Evolutionary conservation across 2,888 invertebrate genomes (phyloP).

Genomic region (Adelognathus sp.): DNA sequence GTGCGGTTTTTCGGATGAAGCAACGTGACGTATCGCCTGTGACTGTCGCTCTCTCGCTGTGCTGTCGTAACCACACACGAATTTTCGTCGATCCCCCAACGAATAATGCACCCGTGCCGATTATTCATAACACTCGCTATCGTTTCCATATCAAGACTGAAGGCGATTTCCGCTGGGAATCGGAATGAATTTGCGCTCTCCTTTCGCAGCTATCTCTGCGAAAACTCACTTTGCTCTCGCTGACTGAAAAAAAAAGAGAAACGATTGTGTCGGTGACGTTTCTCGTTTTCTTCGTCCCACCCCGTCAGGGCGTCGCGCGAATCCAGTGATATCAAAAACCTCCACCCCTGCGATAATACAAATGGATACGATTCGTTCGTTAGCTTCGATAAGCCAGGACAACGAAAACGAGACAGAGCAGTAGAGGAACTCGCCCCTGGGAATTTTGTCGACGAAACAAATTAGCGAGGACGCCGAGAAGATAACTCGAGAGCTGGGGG

Average conservation of each 20-base stretch:
- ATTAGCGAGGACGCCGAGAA: constrained; percentile 18
- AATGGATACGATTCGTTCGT: constrained; percentile 53
- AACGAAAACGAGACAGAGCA: constrained; percentile 39
- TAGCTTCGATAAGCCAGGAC: constrained; percentile 44
- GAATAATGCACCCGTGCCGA: constrained; percentile 71
- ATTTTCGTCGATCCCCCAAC: constrained; percentile 6
- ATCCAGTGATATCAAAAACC: constrained; percentile 11
- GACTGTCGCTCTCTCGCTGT: constrained; percentile 9
- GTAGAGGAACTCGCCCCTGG: constrained; percentile 7
- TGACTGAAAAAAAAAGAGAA: constrained; percentile 26
- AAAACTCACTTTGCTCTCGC: background rate
- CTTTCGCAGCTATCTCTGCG: background rate
- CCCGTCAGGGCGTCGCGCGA: background rate
- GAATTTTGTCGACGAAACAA: constrained; percentile 22
- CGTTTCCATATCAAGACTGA: constrained; percentile 51
- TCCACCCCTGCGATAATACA: constrained; percentile 16
- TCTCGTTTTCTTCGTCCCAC: constrained; percentile 35
- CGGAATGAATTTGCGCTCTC: constrained; percentile 69
- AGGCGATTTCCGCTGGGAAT: constrained; percentile 74
- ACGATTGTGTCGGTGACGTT: constrained; percentile 48
- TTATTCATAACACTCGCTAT: constrained; percentile 78
- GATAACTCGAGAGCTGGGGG: constrained; percentile 55
- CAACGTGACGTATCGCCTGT: constrained; percentile 75
- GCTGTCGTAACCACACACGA: background rate
- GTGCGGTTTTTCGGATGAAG: constrained; percentile 71